These are phyloP conservation scores for Setophaga kirtlandii DNA, from an alignment of 2,113 vertebrate species.

Conservation along the genomic window DNA sequence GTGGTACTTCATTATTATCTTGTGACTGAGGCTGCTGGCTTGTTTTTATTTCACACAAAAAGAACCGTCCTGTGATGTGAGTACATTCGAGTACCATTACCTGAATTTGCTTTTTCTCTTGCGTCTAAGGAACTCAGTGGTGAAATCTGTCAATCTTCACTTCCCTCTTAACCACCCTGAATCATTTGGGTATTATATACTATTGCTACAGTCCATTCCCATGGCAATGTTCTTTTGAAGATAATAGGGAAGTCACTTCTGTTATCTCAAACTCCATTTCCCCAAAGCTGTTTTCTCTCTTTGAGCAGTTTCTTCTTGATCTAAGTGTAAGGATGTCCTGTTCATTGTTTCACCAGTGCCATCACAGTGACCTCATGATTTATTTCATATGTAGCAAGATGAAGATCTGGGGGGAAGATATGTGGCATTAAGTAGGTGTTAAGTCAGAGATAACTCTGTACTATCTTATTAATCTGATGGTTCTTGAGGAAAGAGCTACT, in stretches of 20 bases:
- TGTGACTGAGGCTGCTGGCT: background rate
- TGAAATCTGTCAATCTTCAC: background rate
- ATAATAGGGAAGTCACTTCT: background rate
- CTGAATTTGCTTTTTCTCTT: background rate
- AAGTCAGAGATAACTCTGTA: background rate
- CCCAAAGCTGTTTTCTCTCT: background rate
- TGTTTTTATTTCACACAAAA: background rate
- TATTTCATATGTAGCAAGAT: background rate
- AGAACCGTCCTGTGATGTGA: fast-evolving
- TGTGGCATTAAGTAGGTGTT: background rate
- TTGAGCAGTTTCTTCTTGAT: background rate
- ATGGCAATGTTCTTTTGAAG: background rate
- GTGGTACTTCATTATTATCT: background rate
- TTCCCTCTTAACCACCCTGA: background rate
- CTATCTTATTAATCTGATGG: background rate
- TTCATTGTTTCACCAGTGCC: background rate
- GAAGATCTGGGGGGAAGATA: background rate
- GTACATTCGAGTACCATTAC: background rate
- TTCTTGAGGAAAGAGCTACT: background rate
- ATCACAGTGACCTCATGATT: background rate
- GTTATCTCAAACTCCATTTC: background rate
- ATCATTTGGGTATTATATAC: background rate
- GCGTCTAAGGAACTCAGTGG: background rate
- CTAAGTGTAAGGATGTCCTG: background rate
- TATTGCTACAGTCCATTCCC: background rate